phyloP scores from a whole-genome alignment of 2,888 invertebrate genomes.

The Julus scanicus region DNA sequence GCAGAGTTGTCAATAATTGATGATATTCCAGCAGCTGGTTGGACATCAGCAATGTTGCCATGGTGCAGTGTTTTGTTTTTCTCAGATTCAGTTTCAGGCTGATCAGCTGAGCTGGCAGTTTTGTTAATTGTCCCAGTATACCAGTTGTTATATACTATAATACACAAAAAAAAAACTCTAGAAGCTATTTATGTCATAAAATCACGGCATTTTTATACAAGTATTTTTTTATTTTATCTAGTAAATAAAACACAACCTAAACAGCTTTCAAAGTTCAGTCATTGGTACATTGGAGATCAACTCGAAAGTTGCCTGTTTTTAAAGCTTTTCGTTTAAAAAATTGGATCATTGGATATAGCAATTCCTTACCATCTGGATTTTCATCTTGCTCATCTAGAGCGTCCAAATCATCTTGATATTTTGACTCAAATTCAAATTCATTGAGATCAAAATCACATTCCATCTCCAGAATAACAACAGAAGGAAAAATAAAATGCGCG shows the following conservation, averaged over 20 bases:
- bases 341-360: background rate
- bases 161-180: background rate
- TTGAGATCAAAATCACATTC: background rate
- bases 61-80: background rate
- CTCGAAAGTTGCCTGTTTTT: too few species aligned
- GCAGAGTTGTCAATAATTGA: background rate
- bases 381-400: constrained; percentile 17
- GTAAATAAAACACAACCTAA: too few species aligned
- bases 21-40: background rate
- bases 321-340: too few species aligned
- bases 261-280: too few species aligned
- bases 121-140: background rate
- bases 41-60: background rate
- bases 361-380: constrained; percentile 44
- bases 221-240: too few species aligned
- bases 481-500: background rate
- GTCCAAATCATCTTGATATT: constrained; percentile 54
- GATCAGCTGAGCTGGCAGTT: background rate
- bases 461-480: background rate
- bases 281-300: too few species aligned
- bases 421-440: constrained; percentile 50
- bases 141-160: background rate
- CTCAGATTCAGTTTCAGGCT: background rate
- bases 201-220: too few species aligned
- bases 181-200: too few species aligned